These are phyloP conservation scores for Chymomyza fuscimana DNA, from an alignment of 2,888 invertebrate species.

Conservation along the genomic window DNA sequence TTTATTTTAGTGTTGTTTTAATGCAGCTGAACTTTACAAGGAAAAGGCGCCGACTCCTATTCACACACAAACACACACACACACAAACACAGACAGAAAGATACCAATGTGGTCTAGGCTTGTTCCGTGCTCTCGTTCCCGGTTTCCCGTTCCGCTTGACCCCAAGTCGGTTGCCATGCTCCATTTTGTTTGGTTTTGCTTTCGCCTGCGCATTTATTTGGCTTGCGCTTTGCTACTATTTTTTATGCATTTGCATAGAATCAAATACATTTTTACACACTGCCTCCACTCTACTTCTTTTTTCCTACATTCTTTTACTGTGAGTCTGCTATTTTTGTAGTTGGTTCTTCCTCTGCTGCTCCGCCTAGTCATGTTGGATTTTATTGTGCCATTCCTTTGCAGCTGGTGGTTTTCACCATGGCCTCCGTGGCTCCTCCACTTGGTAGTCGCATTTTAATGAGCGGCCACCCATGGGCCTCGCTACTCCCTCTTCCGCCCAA, in stretches of 20 bases:
- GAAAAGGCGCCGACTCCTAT: background rate
- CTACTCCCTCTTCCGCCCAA: background rate
- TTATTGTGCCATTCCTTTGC: constrained; percentile 66
- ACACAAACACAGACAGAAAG: background rate
- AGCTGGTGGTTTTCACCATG: constrained; percentile 19
- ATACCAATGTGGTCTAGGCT: background rate
- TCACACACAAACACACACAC: background rate
- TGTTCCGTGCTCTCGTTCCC: background rate
- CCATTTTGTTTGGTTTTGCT: constrained; percentile 6
- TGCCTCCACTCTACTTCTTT: constrained; percentile 12
- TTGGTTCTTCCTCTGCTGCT: constrained; percentile 10
- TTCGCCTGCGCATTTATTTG: constrained; percentile 20
- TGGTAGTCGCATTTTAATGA: constrained; percentile 72
- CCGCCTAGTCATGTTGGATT: constrained; percentile 29
- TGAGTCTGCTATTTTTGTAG: constrained; percentile 31
- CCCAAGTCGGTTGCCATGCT: constrained; percentile 2
- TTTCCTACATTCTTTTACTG: background rate
- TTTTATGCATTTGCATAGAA: constrained; percentile 68
- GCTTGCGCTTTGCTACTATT: constrained; percentile 23
- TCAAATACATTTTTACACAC: constrained; percentile 59
- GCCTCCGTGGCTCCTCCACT: constrained; percentile 43
- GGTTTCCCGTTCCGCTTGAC: background rate
- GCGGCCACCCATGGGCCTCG: constrained; percentile 22
- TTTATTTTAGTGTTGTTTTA: background rate
- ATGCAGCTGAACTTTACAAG: background rate